Conservation (phyloP, 2,113 vertebrate species). For the Pseudopipra pipra region DNA sequence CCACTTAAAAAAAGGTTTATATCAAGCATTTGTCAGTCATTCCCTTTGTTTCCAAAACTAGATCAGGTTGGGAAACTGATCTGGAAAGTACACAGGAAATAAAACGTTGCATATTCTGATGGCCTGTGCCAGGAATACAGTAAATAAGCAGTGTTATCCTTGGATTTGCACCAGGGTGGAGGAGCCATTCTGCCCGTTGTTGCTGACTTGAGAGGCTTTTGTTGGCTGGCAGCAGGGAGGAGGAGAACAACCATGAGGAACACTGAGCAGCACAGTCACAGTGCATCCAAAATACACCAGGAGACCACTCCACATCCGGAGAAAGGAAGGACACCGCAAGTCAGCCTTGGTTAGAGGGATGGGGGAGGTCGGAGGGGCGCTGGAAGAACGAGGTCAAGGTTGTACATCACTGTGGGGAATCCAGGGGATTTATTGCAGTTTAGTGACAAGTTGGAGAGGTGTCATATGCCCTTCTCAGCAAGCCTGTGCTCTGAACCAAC, state of each 20-base stretch:
- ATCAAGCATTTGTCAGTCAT: neutral
- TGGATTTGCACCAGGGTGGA: neutral
- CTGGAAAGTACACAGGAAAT: neutral
- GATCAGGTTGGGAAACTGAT: neutral
- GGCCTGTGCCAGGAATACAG: neutral
- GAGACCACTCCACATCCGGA: neutral
- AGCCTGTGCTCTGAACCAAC: neutral
- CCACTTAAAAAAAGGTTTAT: neutral
- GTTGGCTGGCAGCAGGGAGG: neutral
- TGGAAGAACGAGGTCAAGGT: neutral
- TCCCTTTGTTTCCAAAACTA: conserved; percentile 16
- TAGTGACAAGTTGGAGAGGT: conserved; percentile 61
- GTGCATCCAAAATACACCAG: neutral
- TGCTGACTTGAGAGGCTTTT: neutral
- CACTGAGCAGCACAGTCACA: neutral
- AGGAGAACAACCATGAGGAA: neutral
- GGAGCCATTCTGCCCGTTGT: neutral
- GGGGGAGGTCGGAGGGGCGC: neutral
- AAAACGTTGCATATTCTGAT: neutral
- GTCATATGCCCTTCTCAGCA: neutral
- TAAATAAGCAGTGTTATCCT: neutral
- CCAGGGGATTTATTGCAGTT: conserved; percentile 54
- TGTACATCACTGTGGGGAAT: conserved; percentile 13
- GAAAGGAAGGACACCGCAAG: neutral
- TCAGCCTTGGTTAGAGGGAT: neutral